Conservation (phyloP, 1,140 invertebrate species). For the Drosophila tropicalis region DNA sequence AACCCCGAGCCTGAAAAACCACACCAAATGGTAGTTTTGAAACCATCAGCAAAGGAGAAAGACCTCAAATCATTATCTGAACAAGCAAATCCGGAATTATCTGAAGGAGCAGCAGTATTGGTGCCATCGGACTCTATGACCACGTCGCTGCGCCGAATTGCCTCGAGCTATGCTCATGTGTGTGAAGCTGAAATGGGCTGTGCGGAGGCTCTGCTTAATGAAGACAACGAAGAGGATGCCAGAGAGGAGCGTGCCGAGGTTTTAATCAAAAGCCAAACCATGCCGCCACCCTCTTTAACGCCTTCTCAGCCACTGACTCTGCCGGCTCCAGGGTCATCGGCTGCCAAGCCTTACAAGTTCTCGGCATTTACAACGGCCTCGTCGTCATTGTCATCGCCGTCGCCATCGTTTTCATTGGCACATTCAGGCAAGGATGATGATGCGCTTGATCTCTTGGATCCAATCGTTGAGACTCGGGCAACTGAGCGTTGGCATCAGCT, state of each 20-base stretch:
- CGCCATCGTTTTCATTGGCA: not conserved
- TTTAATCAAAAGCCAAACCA: constrained; percentile 47
- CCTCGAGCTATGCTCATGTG: constrained; percentile 61
- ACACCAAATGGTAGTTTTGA: too few relatives aligned
- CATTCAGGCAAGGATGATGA: not conserved
- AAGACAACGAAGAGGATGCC: constrained; percentile 56
- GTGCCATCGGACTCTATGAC: not conserved
- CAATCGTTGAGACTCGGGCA: constrained; percentile 32
- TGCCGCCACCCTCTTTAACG: not conserved
- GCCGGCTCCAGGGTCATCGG: not conserved
- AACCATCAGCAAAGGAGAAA: not conserved
- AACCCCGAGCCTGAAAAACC: too few relatives aligned
- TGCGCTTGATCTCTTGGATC: not conserved
- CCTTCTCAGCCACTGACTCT: not conserved
- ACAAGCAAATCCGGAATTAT: not conserved
- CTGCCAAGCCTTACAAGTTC: not conserved
- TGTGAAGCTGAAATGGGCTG: constrained; percentile 33
- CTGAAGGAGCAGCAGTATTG: not conserved
- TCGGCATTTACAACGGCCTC: not conserved
- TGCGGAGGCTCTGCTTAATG: constrained; percentile 32
- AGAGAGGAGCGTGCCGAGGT: constrained; percentile 56
- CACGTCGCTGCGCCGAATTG: constrained; percentile 49
- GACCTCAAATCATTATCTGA: not conserved
- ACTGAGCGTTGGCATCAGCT: constrained; percentile 59
- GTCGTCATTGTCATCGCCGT: not conserved